Conservation (phyloP, 1,140 invertebrate genomes). For the Zaprionus inermis region DNA sequence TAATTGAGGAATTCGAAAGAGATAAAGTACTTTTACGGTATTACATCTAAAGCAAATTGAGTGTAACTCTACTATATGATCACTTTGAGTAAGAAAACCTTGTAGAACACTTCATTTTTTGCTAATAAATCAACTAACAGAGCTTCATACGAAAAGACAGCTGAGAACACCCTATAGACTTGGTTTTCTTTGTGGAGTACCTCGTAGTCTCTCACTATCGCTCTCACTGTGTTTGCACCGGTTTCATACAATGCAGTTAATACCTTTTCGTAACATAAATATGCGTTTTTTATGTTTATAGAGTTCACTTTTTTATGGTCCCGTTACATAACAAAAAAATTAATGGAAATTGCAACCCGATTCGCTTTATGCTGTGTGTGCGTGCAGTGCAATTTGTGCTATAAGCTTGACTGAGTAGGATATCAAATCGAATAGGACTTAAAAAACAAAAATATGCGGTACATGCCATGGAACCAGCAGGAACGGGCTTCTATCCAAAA, state of each 20-base stretch:
- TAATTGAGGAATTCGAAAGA: background rate
- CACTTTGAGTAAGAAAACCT: background rate
- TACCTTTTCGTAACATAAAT: constrained; percentile 39
- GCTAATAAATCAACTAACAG: background rate
- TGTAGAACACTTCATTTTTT: background rate
- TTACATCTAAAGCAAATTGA: background rate
- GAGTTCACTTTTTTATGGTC: constrained; percentile 18
- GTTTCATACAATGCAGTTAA: constrained; percentile 10
- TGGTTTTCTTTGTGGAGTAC: too few relatives aligned
- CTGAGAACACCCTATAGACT: background rate
- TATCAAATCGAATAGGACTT: background rate
- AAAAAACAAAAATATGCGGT: too few relatives aligned
- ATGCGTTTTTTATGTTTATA: constrained; percentile 62
- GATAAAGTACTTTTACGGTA: background rate
- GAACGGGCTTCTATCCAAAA: background rate
- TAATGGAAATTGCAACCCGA: constrained; percentile 10
- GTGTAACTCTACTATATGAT: background rate
- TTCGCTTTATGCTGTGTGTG: background rate
- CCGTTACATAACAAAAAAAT: constrained; percentile 1
- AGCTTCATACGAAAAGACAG: background rate
- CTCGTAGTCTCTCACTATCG: background rate
- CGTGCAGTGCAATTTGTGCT: background rate
- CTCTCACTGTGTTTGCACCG: background rate
- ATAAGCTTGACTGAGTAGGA: background rate
- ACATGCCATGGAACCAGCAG: too few relatives aligned